phyloP scores from a whole-genome alignment of 2,797 vertebrate genomes.

The Aulostomus chinensis region DNA sequence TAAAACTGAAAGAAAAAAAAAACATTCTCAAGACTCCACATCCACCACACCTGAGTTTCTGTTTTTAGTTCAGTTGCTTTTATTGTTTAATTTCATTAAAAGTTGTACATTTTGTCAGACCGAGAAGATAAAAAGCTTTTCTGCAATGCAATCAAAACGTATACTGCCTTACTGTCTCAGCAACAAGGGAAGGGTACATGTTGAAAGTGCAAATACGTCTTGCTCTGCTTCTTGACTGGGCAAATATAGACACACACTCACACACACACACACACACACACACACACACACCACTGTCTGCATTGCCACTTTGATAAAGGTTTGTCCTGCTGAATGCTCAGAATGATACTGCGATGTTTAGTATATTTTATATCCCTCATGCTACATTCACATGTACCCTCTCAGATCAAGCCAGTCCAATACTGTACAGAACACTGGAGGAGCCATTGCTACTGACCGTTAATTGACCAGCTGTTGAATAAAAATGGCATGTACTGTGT shows the following conservation, averaged over 20 bases:
- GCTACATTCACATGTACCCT: constrained; percentile 60
- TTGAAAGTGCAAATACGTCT: constrained; percentile 63
- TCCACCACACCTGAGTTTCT: constrained; percentile 35
- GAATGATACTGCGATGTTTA: constrained; percentile 73
- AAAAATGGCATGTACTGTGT: constrained; percentile 77
- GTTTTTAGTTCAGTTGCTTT: constrained; percentile 18
- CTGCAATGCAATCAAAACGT: constrained; percentile 61
- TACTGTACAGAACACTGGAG: constrained; percentile 69
- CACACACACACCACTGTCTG: constrained; percentile 84
- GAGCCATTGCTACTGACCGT: constrained; percentile 68
- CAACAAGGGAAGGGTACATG: constrained; percentile 76
- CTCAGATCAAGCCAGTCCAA: constrained; percentile 47
- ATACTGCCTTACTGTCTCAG: constrained; percentile 88
- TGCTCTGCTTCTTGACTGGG: constrained; percentile 83
- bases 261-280: background rate
- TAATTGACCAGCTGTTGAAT: constrained; percentile 77
- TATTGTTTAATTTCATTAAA: constrained; percentile 60
- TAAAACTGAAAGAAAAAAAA: constrained; percentile 50
- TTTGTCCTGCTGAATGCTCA: constrained; percentile 87
- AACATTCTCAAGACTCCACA: no score
- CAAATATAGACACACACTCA: constrained; percentile 68
- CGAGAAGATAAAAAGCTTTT: constrained; percentile 62
- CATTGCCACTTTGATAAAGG: constrained; percentile 87
- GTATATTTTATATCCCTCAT: constrained; percentile 76
- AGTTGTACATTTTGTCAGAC: constrained; percentile 83